Base-by-base conservation (phyloP, 2,797 vertebrate genomes). In the Poeciliopsis turneri region DNA sequence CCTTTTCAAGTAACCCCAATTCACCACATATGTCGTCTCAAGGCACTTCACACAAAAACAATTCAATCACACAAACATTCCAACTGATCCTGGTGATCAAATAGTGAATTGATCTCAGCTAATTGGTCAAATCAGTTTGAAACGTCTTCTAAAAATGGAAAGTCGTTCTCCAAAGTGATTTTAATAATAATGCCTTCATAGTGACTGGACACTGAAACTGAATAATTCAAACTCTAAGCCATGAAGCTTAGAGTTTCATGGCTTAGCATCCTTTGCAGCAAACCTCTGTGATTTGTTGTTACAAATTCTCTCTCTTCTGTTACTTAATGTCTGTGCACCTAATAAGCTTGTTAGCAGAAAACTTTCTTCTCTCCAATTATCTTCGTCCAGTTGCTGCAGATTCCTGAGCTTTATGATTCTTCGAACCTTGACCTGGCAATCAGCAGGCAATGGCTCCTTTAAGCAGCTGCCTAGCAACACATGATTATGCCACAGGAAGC, bases 381-480 rank as follows among this genome's bases (percentile, higher is more conserved):
- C 66, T 69, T 43, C 15, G 23, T 23, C 66, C 66, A 69, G 66
- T 41, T 15, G 66, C 39, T 8, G 66, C 23, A 69, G 25, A 46
- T 72, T 33, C 28, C 28, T 16, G 30, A 46, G n/a, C 33, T 46
- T 72, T 9, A 46, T 47, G 43, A 72, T 11, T 47, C 43, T 33
- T 72, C 16, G 28, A 47, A 47, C 70, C 28, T 9, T 47, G 45
- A 47, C 45, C 70, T 16, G 47, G 33, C 70, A 72, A 69, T 69
- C 66, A 69, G 41, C 66, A 69, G 39, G 13, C 66, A 69, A 45
- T 69, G 25, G 66, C 41, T 45, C 66, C 39, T 45, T 39, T 69
- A 69, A 43, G 66, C 66, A 43, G 66, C 70, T 49, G 45, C 70
- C 70, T 72, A 33, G 70, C 45, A 47, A 47, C 70, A 72, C 70